Base-by-base conservation (phyloP, 2,113 vertebrate species). In the Emydura subglobosa region DNA sequence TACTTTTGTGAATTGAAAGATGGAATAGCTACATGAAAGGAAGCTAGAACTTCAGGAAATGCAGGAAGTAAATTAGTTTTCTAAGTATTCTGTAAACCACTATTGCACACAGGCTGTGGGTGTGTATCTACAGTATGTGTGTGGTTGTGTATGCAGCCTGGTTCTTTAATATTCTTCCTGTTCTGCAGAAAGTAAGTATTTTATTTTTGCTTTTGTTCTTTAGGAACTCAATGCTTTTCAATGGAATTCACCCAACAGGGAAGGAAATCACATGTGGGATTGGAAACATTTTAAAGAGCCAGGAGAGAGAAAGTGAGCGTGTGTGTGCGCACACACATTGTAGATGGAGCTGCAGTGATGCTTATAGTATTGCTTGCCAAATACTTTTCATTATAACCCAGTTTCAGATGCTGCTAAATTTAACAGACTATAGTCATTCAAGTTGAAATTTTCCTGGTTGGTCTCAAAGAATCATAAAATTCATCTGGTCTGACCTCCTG, bases 1-100 rank as follows among this genome's bases (percentile, higher is more conserved):
- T 98, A 97, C 96, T 97, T 98, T 98, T 98, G 97, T 98, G 98
- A 96, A 96, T 98, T 97, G 98, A 95, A 97, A 96, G 88, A 94
- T 96, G 82, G 97, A 96, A 97, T 92, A 96, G 97, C 91, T 84
- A 95, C 65, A 55, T 82, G 94, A 96, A 97, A 59, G 96, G 91
- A 96, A 93, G 88, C 76, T 68, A 84, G 91, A 91, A 86, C 86
- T 92, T 81, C 85, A 72, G 96, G 95, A 95, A 92, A 83, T 89
- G 68, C 74, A 78, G 90, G 74, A 92, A 96, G 88, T 82, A 94
- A 96, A 95, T 95, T 90, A 92, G 96, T 53, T 96, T 92, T 81
- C 51, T 80, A 11, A 90, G 79, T 53, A 72, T 74, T 91, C 84
- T 89, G 86, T 51, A 49, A 94, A 81, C 27, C 10, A 29, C 31